Evolutionary conservation across 64 coral and sea anemone species (phyloP).

Genomic region (Exaiptasia diaphana): DNA sequence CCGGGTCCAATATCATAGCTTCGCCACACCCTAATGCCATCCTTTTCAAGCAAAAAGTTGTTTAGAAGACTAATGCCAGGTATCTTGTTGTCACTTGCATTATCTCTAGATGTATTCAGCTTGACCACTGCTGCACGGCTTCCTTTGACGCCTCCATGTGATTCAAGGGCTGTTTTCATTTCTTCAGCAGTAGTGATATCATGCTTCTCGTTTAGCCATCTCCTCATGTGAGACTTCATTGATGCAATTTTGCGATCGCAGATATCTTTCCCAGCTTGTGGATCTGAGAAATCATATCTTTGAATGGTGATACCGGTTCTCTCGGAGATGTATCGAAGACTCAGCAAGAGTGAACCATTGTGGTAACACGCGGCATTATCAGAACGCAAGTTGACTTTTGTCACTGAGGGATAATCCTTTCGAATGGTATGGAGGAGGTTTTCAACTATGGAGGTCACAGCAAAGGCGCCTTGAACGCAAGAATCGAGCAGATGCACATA

Average conservation of each 20-base stretch:
- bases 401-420: neutral
- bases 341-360: conserved; percentile 28
- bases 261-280: conserved; percentile 48
- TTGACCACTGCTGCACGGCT: neutral
- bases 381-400: conserved; percentile 23
- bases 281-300: conserved; percentile 52
- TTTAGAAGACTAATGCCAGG: neutral
- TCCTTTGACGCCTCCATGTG: conserved; percentile 41
- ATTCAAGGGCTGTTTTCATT: conserved; percentile 36
- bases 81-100: neutral
- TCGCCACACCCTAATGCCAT: neutral
- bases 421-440: conserved; percentile 14
- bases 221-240: conserved; percentile 39
- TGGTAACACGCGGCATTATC: conserved; percentile 49
- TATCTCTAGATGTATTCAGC: neutral
- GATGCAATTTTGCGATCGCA: conserved; percentile 35
- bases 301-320: conserved; percentile 18
- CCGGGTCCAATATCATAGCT: too few relatives aligned
- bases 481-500: conserved; percentile 19
- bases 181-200: conserved; percentile 18
- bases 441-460: conserved; percentile 32
- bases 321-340: conserved; percentile 24
- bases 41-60: neutral
- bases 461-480: conserved; percentile 51
- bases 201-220: conserved; percentile 48